Evolutionary conservation across 2,797 vertebrate species (phyloP).

Genomic region (Galagoides demidoff): DNA sequence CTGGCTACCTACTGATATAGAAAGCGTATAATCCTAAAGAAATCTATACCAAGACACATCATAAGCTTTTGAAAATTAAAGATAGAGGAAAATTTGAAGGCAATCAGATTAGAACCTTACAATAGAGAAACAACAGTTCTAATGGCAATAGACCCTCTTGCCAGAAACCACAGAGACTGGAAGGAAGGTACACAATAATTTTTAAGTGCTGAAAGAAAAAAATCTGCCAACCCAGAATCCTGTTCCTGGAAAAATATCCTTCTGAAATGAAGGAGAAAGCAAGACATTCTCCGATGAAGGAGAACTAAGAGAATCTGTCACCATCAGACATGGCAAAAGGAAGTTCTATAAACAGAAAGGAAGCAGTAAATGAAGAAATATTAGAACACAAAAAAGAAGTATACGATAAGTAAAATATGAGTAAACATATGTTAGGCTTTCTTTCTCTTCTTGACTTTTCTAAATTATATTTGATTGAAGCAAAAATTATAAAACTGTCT

Average conservation of each 20-base stretch:
- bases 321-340: not conserved
- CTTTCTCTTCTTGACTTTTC: not conserved
- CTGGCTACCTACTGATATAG: not conserved
- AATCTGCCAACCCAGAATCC: not conserved
- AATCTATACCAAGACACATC: not conserved
- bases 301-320: not conserved
- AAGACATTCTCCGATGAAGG: not conserved
- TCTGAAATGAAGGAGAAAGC: not conserved
- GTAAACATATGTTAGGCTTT: not conserved
- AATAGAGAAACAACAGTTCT: not conserved
- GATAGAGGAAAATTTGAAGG: not conserved
- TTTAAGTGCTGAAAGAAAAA: not conserved
- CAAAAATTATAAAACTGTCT: not conserved
- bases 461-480: not conserved
- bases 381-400: not conserved
- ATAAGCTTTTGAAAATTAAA: not conserved
- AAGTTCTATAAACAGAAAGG: not conserved
- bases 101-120: not conserved
- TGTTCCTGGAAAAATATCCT: not conserved
- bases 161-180: not conserved
- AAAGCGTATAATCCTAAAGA: not conserved
- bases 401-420: not conserved
- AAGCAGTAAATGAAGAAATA: not conserved
- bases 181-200: not conserved
- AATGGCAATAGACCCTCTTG: not conserved